Evolutionary conservation across 2,113 vertebrate species (phyloP).

Genomic region (Calidris pugnax): DNA sequence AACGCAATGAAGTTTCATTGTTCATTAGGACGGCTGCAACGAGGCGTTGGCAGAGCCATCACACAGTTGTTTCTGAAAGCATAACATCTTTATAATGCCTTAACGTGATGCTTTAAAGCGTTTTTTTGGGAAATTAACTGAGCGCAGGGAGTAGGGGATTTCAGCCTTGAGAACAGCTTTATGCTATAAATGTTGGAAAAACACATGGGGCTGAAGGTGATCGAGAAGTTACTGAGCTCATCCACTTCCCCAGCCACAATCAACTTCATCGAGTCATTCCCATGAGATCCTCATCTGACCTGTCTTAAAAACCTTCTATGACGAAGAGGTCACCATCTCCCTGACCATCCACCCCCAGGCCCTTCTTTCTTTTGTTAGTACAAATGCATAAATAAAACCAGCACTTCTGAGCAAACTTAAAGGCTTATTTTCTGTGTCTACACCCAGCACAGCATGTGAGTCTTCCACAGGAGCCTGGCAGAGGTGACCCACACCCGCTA

Average conservation of each 20-base stretch:
- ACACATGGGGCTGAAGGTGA: neutral
- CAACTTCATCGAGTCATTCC: neutral
- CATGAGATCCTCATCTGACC: neutral
- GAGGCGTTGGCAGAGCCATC: accelerated
- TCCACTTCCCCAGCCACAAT: neutral
- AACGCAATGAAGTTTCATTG: neutral
- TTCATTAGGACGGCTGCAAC: neutral
- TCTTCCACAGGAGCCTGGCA: neutral
- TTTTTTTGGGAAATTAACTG: neutral
- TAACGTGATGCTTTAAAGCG: neutral
- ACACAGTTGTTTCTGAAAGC: neutral
- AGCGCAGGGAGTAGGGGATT: neutral
- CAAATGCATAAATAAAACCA: neutral
- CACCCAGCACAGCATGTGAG: accelerated
- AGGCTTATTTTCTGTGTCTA: neutral
- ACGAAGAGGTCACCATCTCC: neutral
- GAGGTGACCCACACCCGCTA: accelerated
- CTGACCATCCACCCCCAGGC: neutral
- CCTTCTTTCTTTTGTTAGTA: neutral
- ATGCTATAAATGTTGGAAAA: neutral
- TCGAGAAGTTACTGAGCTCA: neutral
- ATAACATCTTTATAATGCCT: neutral
- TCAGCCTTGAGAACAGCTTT: neutral
- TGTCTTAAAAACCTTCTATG: neutral
- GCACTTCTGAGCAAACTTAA: neutral